Percentiles rank a stretch among this genome's conserved stretches.
Conservation (phyloP, 2,113 vertebrate species). For the Solenodon paradoxus region DNA sequence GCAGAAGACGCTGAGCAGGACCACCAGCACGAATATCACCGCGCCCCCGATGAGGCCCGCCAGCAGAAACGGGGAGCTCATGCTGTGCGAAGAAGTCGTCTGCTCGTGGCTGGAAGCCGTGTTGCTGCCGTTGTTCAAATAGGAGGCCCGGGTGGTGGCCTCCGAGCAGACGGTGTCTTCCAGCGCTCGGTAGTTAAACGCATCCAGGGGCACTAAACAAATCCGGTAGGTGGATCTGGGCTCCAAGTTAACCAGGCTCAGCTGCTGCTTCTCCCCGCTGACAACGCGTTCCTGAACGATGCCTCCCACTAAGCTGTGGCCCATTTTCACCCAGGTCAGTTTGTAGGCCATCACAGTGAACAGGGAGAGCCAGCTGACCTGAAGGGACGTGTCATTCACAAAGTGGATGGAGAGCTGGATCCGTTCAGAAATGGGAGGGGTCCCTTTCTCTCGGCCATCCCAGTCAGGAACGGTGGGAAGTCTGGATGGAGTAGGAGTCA, state of each 20-base stretch:
- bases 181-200: constrained; percentile 89
- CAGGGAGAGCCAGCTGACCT: constrained; percentile 94
- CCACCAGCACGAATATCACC: constrained; percentile 92
- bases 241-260: constrained; percentile 90
- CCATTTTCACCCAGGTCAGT: constrained; percentile 97
- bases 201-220: constrained; percentile 95
- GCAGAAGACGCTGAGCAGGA: constrained; percentile 94
- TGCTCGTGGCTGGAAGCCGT: constrained; percentile 91
- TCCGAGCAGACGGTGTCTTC: constrained; percentile 95
- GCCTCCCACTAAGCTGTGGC: constrained; percentile 93
- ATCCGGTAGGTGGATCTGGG: constrained; percentile 94
- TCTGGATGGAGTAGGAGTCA: constrained; percentile 78
- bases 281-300: constrained; percentile 93
- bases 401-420: constrained; percentile 93
- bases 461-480: constrained; percentile 83
- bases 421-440: constrained; percentile 88
- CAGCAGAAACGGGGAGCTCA: constrained; percentile 93
- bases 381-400: constrained; percentile 92
- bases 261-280: constrained; percentile 89
- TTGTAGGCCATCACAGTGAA: constrained; percentile 94
- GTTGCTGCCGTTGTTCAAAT: constrained; percentile 84
- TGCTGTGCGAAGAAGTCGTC: constrained; percentile 89
- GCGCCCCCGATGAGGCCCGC: constrained; percentile 95
- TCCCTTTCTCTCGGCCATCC: constrained; percentile 81
- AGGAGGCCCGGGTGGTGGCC: constrained; percentile 89